These are phyloP conservation scores for Epirrita christyi DNA, from an alignment of 2,888 invertebrate genomes.

Conservation along the genomic window DNA sequence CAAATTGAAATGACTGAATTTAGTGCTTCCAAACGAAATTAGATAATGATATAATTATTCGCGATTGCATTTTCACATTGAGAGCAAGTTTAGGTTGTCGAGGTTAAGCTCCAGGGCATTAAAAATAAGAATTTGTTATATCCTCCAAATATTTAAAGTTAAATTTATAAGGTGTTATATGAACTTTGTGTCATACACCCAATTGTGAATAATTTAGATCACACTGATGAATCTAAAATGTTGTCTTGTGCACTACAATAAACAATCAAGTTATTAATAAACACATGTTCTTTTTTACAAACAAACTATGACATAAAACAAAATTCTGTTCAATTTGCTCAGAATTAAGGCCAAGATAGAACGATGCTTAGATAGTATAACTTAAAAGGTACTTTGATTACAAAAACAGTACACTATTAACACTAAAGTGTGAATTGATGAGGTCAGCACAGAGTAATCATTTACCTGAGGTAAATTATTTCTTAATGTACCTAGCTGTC, in stretches of 20 bases:
- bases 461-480: constrained; percentile 3
- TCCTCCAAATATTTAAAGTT: too few relatives aligned
- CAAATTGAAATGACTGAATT: not conserved
- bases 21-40: constrained; percentile 6
- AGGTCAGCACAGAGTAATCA: constrained; percentile 12
- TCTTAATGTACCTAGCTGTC: not conserved
- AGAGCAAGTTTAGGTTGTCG: not conserved
- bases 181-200: not conserved
- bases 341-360: not conserved
- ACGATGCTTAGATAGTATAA: not conserved
- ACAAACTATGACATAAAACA: not conserved
- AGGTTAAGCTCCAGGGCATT: too few relatives aligned
- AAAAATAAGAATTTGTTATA: too few relatives aligned
- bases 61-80: not conserved
- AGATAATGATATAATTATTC: not conserved
- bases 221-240: too few relatives aligned
- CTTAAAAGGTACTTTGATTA: not conserved
- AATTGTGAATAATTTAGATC: not conserved
- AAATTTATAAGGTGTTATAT: too few relatives aligned
- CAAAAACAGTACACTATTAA: constrained; percentile 11
- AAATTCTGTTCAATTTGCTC: not conserved
- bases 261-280: too few relatives aligned
- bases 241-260: too few relatives aligned
- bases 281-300: too few relatives aligned
- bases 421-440: constrained; percentile 15